Conservation (phyloP, 2,888 invertebrate species). For the Xanthia icteritia region DNA sequence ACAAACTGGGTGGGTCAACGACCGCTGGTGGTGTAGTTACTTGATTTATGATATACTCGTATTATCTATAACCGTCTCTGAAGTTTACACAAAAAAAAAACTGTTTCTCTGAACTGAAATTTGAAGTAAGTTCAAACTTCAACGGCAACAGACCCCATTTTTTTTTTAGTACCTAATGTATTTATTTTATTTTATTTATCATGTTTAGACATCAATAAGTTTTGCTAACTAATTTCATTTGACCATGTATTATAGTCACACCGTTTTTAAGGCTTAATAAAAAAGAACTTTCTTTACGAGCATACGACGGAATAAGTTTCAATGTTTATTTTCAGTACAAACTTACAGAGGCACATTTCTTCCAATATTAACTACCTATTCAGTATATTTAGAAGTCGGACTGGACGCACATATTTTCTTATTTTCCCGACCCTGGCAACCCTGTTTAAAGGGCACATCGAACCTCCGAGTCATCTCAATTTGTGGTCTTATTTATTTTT, state of each 20-base stretch:
- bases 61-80: not conserved
- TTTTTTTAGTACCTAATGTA: no score
- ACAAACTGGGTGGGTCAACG: no score
- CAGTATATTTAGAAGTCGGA: slow-evolving; percentile 36
- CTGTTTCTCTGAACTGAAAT: no score
- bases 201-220: not conserved
- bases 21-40: not conserved
- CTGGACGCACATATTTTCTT: slow-evolving; percentile 48
- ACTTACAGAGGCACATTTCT: slow-evolving; percentile 19
- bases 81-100: not conserved
- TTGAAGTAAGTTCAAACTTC: not conserved
- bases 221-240: not conserved
- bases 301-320: not conserved
- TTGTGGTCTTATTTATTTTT: slow-evolving; percentile 68
- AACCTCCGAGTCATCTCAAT: slow-evolving; percentile 67
- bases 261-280: not conserved
- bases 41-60: not conserved
- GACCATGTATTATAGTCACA: not conserved
- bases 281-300: not conserved
- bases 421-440: slow-evolving; percentile 56
- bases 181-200: no score
- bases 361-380: slow-evolving; percentile 30
- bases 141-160: not conserved
- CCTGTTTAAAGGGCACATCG: slow-evolving; percentile 61
- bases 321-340: slow-evolving; percentile 25